These are phyloP conservation scores for Mythimna pallens DNA, from an alignment of 2,888 invertebrate genomes.

Conservation along the genomic window DNA sequence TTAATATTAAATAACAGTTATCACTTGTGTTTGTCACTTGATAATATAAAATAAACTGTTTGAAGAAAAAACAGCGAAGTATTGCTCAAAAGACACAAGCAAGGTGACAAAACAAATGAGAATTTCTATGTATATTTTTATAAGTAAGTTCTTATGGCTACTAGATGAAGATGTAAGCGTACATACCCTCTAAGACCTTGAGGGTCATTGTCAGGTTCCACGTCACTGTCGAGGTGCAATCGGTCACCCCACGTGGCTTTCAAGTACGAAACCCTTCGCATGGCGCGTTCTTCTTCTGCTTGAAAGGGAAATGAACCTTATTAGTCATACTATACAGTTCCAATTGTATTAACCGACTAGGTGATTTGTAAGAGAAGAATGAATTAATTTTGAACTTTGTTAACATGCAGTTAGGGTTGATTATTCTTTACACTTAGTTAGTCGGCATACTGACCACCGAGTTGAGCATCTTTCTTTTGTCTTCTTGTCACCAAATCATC, in stretches of 20 bases:
- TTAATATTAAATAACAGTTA: slow-evolving; percentile 50
- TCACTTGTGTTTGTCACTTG: slow-evolving; percentile 60
- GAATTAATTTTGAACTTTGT: not conserved
- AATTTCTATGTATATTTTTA: slow-evolving; percentile 43
- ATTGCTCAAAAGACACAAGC: slow-evolving; percentile 49
- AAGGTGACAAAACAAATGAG: slow-evolving; percentile 63
- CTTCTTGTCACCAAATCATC: slow-evolving; percentile 89
- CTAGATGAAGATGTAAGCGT: not conserved
- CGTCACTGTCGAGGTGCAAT: slow-evolving; percentile 93
- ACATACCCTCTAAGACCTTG: slow-evolving; percentile 92
- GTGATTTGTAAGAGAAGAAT: not conserved
- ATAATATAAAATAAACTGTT: slow-evolving; percentile 24
- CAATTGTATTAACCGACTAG: not conserved
- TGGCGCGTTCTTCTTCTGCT: slow-evolving; percentile 96
- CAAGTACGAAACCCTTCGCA: slow-evolving; percentile 97
- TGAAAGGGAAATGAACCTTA: slow-evolving; percentile 69
- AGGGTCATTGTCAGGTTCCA: slow-evolving; percentile 91
- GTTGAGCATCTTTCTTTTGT: slow-evolving; percentile 89
- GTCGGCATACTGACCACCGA: slow-evolving; percentile 82
- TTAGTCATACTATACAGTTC: slow-evolving; percentile 9
- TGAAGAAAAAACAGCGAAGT: slow-evolving; percentile 29
- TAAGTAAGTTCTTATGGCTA: slow-evolving; percentile 19
- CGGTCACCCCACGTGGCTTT: slow-evolving; percentile 97
- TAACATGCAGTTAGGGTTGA: not conserved
- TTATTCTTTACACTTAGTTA: slow-evolving; percentile 4